Conservation (phyloP, 30 jellyfish, hydroid and myxozoan genomes). For the Aurelia aurita complex sp. Pacific region DNA sequence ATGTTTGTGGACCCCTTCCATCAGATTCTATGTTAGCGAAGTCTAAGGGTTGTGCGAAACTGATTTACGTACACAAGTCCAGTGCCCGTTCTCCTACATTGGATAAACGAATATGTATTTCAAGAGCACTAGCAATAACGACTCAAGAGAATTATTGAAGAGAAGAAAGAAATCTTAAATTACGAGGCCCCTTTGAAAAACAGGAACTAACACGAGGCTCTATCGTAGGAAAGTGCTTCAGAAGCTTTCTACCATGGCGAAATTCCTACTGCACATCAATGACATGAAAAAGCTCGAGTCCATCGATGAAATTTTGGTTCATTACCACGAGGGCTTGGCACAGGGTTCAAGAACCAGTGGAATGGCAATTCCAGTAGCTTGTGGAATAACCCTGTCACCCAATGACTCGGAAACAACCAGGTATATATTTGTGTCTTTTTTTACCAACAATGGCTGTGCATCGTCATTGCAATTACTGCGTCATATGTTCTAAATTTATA, state of each 20-base stretch:
- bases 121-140: no score
- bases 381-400: not conserved
- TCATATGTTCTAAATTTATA: no score
- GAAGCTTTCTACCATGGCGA: not conserved
- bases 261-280: not conserved
- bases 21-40: not conserved
- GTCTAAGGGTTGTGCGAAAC: not conserved
- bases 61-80: not conserved
- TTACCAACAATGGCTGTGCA: no score
- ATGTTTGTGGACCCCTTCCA: not conserved
- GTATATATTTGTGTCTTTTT: not conserved
- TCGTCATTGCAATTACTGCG: no score
- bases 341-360: not conserved
- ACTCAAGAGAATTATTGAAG: no score
- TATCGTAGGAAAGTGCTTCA: not conserved
- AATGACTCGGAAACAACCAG: conserved; percentile 1
- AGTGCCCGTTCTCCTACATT: no score
- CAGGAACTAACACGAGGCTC: not conserved
- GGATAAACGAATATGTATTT: no score
- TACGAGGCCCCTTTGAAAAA: no score
- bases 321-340: not conserved
- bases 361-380: not conserved
- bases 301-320: not conserved
- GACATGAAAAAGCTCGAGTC: conserved; percentile 2
- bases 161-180: no score